A percentile compares a stretch with the other conserved stretches of the same genome.
These are phyloP conservation scores for Xiphophorus maculatus DNA, from an alignment of 2,113 vertebrate genomes.

Conservation along the genomic window DNA sequence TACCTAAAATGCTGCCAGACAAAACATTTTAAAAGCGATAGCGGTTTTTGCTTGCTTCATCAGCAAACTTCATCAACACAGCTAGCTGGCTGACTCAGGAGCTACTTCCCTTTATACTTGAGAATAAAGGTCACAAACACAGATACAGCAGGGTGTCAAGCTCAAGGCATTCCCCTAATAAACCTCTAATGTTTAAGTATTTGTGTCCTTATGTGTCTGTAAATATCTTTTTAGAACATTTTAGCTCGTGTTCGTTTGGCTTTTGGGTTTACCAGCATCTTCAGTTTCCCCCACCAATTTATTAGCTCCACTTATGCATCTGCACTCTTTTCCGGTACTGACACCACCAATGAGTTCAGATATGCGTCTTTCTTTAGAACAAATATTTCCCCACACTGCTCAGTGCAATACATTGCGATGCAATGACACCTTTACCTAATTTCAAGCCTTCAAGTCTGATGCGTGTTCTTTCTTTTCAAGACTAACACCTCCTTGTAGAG, in stretches of 20 bases:
- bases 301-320: background rate
- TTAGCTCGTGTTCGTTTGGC: background rate
- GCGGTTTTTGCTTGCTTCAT: no score
- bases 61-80: no score
- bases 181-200: background rate
- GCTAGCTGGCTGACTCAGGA: no score
- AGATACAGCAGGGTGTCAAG: no score
- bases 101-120: no score
- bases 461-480: conserved; percentile 7
- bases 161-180: no score
- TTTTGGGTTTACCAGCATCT: background rate
- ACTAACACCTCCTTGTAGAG: conserved; percentile 52
- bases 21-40: no score
- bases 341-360: background rate
- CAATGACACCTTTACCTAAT: conserved; percentile 54
- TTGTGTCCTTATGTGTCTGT: background rate
- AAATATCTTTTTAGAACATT: background rate
- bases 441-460: conserved; percentile 41
- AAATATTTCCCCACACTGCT: conserved; percentile 30
- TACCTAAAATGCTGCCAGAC: no score
- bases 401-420: conserved; percentile 18
- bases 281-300: background rate
- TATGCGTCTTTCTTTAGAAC: background rate
- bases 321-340: background rate
- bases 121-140: no score